Evolutionary conservation across 2,888 invertebrate genomes (phyloP).

Genomic region (Aproaerema taeniolella): DNA sequence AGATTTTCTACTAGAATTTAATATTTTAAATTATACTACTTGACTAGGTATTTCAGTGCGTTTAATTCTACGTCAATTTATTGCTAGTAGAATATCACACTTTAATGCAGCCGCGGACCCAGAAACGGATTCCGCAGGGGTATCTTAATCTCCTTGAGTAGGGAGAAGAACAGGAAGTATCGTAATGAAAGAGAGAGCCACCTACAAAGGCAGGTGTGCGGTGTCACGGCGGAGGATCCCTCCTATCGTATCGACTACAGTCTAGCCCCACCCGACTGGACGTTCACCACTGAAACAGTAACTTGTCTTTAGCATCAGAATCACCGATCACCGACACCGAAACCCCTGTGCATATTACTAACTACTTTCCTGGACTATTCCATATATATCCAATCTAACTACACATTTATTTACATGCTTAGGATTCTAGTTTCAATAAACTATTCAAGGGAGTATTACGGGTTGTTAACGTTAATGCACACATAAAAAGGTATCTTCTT

Average conservation of each 20-base stretch:
- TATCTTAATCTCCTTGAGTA: no score
- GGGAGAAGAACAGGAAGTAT: no score
- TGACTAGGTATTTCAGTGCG: no score
- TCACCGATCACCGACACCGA: conserved; percentile 49
- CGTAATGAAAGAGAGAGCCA: conserved; percentile 56
- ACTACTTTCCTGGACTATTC: conserved; percentile 16
- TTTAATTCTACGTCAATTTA: no score
- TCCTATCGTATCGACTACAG: conserved; percentile 56
- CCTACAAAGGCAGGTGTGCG: conserved; percentile 67
- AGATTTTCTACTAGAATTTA: no score
- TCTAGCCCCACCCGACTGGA: conserved; percentile 70
- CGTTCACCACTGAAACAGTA: conserved; percentile 72
- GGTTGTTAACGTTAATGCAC: no score
- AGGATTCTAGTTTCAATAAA: no score
- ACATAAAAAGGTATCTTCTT: no score
- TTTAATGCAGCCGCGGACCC: no score
- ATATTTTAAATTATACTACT: no score
- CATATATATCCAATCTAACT: background rate
- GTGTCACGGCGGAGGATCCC: conserved; percentile 68
- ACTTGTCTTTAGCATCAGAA: conserved; percentile 53
- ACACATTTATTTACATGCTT: background rate
- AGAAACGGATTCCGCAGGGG: conserved; percentile 28
- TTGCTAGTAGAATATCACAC: no score
- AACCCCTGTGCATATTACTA: conserved; percentile 42
- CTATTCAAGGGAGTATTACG: no score